Evolutionary conservation across 2,797 vertebrate genomes (phyloP).

Genomic region (Protonibea diacanthus): DNA sequence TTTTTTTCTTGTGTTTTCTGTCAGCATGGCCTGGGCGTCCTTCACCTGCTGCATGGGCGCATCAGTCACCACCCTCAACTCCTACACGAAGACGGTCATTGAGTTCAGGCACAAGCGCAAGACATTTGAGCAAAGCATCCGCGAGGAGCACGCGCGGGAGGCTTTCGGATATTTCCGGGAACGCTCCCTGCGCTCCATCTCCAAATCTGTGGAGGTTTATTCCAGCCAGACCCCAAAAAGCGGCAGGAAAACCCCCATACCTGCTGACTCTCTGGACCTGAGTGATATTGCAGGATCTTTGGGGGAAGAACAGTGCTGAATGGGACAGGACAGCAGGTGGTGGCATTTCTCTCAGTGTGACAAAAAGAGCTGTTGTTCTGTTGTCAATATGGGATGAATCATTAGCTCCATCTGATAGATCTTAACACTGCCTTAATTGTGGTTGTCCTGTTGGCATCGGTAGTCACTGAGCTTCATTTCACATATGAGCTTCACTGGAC

Average conservation of each 20-base stretch:
- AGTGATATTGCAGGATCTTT: slow-evolving; percentile 77
- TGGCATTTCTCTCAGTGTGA: background rate
- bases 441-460: slow-evolving; percentile 22
- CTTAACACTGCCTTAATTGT: slow-evolving; percentile 71
- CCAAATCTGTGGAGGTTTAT: slow-evolving; percentile 80
- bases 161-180: slow-evolving; percentile 91
- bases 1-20: slow-evolving; percentile 9
- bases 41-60: slow-evolving; percentile 98
- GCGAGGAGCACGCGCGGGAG: slow-evolving; percentile 91
- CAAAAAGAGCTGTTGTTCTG: background rate
- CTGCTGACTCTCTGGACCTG: slow-evolving; percentile 70
- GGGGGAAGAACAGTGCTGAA: slow-evolving; percentile 82
- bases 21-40: slow-evolving; percentile 96
- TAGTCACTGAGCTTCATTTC: slow-evolving; percentile 19
- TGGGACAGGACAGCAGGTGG: background rate
- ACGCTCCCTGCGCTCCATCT: slow-evolving; percentile 85
- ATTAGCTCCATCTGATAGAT: slow-evolving; percentile 15
- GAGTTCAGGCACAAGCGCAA: slow-evolving; percentile 97
- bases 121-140: slow-evolving; percentile 92
- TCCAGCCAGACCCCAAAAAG: slow-evolving; percentile 66
- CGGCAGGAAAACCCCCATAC: slow-evolving; percentile 74
- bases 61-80: slow-evolving; percentile 96
- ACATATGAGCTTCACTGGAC: background rate
- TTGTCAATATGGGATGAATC: background rate
- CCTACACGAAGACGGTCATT: slow-evolving; percentile 97